These are phyloP conservation scores for Astreopora myriophthalma DNA, from an alignment of 64 coral and sea anemone genomes.

Conservation along the genomic window DNA sequence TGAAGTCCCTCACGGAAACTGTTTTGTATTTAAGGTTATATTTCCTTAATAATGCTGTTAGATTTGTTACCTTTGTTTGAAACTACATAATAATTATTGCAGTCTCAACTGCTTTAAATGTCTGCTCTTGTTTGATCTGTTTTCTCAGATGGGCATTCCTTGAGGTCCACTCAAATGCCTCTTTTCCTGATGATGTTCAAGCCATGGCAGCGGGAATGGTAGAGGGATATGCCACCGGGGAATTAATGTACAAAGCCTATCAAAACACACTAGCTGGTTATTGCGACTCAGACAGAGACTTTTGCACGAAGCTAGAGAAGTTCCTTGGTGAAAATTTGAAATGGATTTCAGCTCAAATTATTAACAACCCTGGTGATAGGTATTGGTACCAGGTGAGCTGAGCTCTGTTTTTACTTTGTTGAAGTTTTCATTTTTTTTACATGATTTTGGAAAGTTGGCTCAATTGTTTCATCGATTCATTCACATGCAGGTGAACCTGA, in stretches of 20 bases:
- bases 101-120: too few relatives aligned
- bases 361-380: slow-evolving; percentile 42
- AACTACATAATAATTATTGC: too few relatives aligned
- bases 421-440: too few relatives aligned
- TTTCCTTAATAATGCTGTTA: too few relatives aligned
- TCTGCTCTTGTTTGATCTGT: not conserved
- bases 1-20: too few relatives aligned
- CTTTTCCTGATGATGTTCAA: slow-evolving; percentile 71
- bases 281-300: slow-evolving; percentile 69
- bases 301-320: slow-evolving; percentile 59
- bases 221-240: slow-evolving; percentile 86
- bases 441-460: too few relatives aligned
- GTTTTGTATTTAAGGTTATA: too few relatives aligned
- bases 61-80: too few relatives aligned
- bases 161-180: slow-evolving; percentile 78
- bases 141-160: slow-evolving; percentile 78
- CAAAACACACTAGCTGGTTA: slow-evolving; percentile 68
- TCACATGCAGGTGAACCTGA: slow-evolving; percentile 66
- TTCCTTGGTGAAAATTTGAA: slow-evolving; percentile 68
- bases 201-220: slow-evolving; percentile 80
- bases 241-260: slow-evolving; percentile 75
- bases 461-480: too few relatives aligned
- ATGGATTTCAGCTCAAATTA: slow-evolving; percentile 64
- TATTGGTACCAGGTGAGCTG: slow-evolving; percentile 91
- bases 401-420: not conserved